Percentiles rank a stretch among this genome's conserved stretches.
These are phyloP conservation scores for Drosophila quadrilineata DNA, from an alignment of 1,140 invertebrate genomes.

Conservation along the genomic window DNA sequence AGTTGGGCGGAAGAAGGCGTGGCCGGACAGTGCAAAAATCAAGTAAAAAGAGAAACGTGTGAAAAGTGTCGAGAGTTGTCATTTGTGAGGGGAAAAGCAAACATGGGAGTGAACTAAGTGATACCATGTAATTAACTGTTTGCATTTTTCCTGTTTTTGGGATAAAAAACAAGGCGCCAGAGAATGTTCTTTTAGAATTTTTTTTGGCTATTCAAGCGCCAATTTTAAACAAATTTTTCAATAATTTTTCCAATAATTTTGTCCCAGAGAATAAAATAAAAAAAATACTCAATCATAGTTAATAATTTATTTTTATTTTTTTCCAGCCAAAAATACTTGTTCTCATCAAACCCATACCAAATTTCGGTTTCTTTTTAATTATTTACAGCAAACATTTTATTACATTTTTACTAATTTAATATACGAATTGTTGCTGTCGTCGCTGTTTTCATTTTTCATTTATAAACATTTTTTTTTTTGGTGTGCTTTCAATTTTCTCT, in stretches of 20 bases:
- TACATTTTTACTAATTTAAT: slow-evolving; percentile 75
- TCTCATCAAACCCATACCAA: slow-evolving; percentile 42
- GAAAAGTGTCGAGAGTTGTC: slow-evolving; percentile 18
- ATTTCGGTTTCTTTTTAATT: slow-evolving; percentile 66
- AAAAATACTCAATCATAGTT: too few species aligned
- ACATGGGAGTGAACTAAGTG: background rate
- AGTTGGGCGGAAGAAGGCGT: slow-evolving; percentile 33
- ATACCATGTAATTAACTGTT: background rate
- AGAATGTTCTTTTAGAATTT: too few species aligned
- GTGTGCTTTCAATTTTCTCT: slow-evolving; percentile 23
- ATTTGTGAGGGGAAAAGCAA: slow-evolving; percentile 11
- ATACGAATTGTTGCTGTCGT: too few species aligned
- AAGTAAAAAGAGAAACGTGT: slow-evolving; percentile 33
- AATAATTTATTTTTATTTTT: too few species aligned
- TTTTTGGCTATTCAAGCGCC: too few species aligned
- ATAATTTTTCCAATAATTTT: too few species aligned
- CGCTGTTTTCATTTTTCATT: slow-evolving; percentile 34
- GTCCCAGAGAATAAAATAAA: too few species aligned
- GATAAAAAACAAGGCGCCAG: too few species aligned
- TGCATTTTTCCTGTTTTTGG: too few species aligned
- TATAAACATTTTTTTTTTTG: slow-evolving; percentile 22
- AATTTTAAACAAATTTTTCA: too few species aligned
- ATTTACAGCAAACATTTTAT: slow-evolving; percentile 73
- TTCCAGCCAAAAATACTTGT: slow-evolving; percentile 28
- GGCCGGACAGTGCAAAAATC: slow-evolving; percentile 7